These are phyloP conservation scores for Caenorhabditis drosophilae DNA, from an alignment of 2,888 invertebrate genomes.

Conservation along the genomic window DNA sequence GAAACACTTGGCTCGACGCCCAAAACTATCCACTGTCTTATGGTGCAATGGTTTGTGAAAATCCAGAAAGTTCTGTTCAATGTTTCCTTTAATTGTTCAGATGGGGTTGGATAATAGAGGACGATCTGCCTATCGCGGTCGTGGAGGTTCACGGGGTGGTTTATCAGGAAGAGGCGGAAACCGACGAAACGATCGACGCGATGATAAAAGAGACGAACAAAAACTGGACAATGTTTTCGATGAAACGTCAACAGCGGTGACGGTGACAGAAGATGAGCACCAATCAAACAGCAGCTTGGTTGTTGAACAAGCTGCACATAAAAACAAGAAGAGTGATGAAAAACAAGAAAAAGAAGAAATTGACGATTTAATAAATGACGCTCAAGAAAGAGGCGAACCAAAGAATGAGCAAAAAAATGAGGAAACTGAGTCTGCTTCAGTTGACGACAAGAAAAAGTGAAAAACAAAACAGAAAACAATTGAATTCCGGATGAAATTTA, in stretches of 20 bases:
- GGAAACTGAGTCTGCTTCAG: not conserved
- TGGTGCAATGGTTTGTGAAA: slow-evolving; percentile 1
- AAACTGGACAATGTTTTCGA: too few species aligned
- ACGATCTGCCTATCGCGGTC: slow-evolving; percentile 6
- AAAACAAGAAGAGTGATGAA: not conserved
- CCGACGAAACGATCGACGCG: not conserved
- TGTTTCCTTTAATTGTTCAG: not conserved
- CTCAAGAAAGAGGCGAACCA: not conserved
- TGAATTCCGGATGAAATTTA: too few species aligned
- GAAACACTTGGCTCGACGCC: slow-evolving; percentile 55
- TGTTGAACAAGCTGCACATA: not conserved
- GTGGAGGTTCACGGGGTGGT: slow-evolving; percentile 7
- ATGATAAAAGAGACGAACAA: too few species aligned
- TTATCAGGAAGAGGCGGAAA: not conserved
- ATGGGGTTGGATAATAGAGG: slow-evolving; percentile 2
- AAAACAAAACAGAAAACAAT: too few species aligned
- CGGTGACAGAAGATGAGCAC: too few species aligned
- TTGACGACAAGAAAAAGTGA: too few species aligned
- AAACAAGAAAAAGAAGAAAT: not conserved
- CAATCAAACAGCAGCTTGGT: not conserved
- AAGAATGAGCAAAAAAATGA: not conserved
- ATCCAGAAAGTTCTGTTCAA: too few species aligned
- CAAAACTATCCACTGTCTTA: slow-evolving; percentile 7
- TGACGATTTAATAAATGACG: not conserved
- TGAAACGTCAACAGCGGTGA: too few species aligned